A percentile compares a stretch with the other conserved stretches of the same genome.
Conservation (phyloP, 2,113 vertebrate species). For the Casuarius casuarius region DNA sequence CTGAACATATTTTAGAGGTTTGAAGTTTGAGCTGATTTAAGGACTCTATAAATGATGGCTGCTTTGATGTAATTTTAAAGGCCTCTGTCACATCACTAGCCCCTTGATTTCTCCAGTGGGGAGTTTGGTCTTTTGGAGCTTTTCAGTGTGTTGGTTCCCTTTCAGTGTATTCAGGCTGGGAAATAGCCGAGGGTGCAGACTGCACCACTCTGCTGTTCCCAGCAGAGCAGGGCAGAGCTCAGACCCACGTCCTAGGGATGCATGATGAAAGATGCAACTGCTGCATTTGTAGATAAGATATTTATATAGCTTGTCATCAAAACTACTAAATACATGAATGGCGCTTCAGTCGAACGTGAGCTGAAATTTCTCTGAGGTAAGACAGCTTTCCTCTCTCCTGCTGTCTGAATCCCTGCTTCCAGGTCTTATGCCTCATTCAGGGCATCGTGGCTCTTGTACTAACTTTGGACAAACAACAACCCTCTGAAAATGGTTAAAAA, state of each 20-base stretch:
- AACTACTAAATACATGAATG: background rate
- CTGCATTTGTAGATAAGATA: constrained; percentile 42
- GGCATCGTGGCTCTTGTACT: rapidly evolving
- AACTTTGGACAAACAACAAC: background rate
- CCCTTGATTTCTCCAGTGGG: background rate
- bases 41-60: rapidly evolving
- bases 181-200: rapidly evolving
- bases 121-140: background rate
- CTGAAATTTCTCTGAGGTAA: background rate
- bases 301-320: background rate
- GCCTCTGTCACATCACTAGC: rapidly evolving
- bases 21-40: background rate
- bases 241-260: background rate
- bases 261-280: constrained; percentile 32
- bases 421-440: rapidly evolving
- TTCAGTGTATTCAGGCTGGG: rapidly evolving
- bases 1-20: rapidly evolving
- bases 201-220: rapidly evolving
- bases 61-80: background rate
- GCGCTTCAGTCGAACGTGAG: rapidly evolving
- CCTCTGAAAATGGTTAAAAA: background rate
- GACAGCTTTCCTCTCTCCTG: background rate
- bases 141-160: background rate
- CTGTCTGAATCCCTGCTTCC: rapidly evolving
- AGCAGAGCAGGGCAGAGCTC: rapidly evolving